A percentile compares a stretch with the other conserved stretches of the same genome.
Conservation (phyloP, 2,113 vertebrate genomes). For the Dasyurus viverrinus region DNA sequence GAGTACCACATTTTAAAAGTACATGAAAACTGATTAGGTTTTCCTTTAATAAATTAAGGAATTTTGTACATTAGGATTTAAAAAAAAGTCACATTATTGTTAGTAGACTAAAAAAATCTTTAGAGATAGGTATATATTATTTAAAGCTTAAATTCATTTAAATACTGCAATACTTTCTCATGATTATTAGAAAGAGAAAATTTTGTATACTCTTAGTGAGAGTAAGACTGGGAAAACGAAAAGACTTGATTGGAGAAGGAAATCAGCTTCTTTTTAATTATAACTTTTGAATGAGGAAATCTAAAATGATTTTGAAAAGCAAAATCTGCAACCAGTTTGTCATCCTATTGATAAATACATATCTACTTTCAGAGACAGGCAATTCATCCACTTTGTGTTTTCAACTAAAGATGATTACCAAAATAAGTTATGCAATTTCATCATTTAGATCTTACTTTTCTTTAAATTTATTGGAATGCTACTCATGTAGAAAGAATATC, state of each 20-base stretch:
- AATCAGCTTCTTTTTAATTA: conserved; percentile 22
- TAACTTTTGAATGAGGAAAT: conserved; percentile 51
- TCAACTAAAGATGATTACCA: conserved; percentile 59
- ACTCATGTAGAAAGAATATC: conserved; percentile 22
- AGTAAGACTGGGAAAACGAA: conserved; percentile 34
- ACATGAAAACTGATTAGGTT: conserved; percentile 55
- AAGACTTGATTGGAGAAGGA: conserved; percentile 19
- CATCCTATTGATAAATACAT: conserved; percentile 25
- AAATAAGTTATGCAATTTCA: conserved; percentile 49
- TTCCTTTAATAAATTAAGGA: conserved; percentile 59
- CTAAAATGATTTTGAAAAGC: conserved; percentile 46
- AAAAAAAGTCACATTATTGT: conserved; percentile 66
- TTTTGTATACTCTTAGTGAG: conserved; percentile 39
- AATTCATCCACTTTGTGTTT: conserved; percentile 48
- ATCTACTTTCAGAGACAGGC: background rate
- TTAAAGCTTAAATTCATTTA: conserved; percentile 38
- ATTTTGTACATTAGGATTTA: conserved; percentile 42
- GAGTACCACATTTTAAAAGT: conserved; percentile 34
- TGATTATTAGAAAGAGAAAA: conserved; percentile 49
- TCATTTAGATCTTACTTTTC: conserved; percentile 61
- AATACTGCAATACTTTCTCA: conserved; percentile 47
- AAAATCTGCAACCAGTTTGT: conserved; percentile 18
- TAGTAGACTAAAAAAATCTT: conserved; percentile 26
- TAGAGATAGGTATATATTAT: conserved; percentile 39
- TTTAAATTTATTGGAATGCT: conserved; percentile 48